A percentile compares a stretch with the other conserved stretches of the same genome.
Conservation (phyloP, 2,113 vertebrate genomes). For the Ciconia boyciana region DNA sequence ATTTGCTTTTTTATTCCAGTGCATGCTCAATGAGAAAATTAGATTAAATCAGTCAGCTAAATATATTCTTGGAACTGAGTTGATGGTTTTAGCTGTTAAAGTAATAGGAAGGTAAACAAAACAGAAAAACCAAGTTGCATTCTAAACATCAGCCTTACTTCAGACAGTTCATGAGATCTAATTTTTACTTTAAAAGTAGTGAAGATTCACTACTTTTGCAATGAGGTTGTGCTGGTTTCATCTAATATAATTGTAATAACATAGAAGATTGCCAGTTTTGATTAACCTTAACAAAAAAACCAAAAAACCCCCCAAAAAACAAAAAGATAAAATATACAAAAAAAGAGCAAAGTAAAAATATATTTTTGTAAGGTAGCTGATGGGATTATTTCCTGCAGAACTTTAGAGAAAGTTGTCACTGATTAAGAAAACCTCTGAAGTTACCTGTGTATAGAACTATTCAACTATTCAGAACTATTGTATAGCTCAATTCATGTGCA, state of each 20-base stretch:
- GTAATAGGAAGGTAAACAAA: not conserved
- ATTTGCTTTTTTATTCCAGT: constrained; percentile 37
- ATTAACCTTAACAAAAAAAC: not conserved
- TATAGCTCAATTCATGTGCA: not conserved
- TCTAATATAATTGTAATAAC: not conserved
- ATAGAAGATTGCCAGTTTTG: not conserved
- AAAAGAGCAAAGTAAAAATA: not conserved
- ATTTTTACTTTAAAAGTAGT: not conserved
- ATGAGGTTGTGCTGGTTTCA: not conserved
- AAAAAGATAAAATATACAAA: not conserved
- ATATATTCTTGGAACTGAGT: not conserved
- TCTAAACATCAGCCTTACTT: not conserved
- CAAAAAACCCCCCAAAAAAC: not conserved
- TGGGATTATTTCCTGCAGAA: not conserved
- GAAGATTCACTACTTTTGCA: not conserved
- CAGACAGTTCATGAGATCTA: not conserved
- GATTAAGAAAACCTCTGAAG: not conserved
- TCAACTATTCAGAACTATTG: not conserved
- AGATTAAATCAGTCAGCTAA: constrained; percentile 21
- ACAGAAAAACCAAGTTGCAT: not conserved
- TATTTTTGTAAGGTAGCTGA: not conserved
- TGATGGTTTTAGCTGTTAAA: not conserved
- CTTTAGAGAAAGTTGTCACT: not conserved
- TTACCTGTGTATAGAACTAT: not conserved
- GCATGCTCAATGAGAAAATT: constrained; percentile 27